Percentiles rank a stretch among this genome's conserved stretches.
Evolutionary conservation across 2,113 vertebrate genomes (phyloP).

Genomic region (Hirundichthys speculiger): DNA sequence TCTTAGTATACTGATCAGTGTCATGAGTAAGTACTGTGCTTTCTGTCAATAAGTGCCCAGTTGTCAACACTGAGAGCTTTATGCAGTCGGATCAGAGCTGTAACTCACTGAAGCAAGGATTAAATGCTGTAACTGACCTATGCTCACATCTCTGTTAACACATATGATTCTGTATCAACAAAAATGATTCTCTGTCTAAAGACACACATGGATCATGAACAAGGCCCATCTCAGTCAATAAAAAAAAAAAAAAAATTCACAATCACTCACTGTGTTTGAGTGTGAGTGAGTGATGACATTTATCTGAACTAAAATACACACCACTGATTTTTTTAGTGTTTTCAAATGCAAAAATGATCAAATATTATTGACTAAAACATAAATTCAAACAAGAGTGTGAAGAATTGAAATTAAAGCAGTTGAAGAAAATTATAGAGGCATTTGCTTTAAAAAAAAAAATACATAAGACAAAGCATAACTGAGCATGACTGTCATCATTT

Average conservation of each 20-base stretch:
- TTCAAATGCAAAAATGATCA: slow-evolving; percentile 34
- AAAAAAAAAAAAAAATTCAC: slow-evolving; percentile 31
- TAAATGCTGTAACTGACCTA: slow-evolving; percentile 10
- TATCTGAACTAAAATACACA: background rate
- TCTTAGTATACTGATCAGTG: slow-evolving; percentile 10
- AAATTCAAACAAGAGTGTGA: background rate
- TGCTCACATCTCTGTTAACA: slow-evolving; percentile 24
- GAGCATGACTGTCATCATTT: background rate
- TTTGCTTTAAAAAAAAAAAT: background rate
- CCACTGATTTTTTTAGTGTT: slow-evolving; percentile 1
- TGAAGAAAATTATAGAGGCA: background rate
- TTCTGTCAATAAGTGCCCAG: slow-evolving; percentile 3
- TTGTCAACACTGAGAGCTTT: slow-evolving; percentile 12
- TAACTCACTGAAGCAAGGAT: slow-evolving; percentile 6
- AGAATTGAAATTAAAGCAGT: background rate
- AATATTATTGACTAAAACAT: background rate
- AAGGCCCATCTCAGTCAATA: slow-evolving; percentile 32
- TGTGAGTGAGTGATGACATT: slow-evolving; percentile 13
- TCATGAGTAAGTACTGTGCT: background rate
- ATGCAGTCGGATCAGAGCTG: slow-evolving; percentile 6
- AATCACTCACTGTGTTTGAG: slow-evolving; percentile 27
- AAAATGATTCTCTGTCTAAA: slow-evolving; percentile 4
- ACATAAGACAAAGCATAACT: background rate
- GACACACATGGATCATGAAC: slow-evolving; percentile 26
- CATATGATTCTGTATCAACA: slow-evolving; percentile 9